Percentiles rank a stretch among this genome's conserved stretches.
Evolutionary conservation across 2,797 vertebrate species (phyloP).

Genomic region (Nothura maculosa): DNA sequence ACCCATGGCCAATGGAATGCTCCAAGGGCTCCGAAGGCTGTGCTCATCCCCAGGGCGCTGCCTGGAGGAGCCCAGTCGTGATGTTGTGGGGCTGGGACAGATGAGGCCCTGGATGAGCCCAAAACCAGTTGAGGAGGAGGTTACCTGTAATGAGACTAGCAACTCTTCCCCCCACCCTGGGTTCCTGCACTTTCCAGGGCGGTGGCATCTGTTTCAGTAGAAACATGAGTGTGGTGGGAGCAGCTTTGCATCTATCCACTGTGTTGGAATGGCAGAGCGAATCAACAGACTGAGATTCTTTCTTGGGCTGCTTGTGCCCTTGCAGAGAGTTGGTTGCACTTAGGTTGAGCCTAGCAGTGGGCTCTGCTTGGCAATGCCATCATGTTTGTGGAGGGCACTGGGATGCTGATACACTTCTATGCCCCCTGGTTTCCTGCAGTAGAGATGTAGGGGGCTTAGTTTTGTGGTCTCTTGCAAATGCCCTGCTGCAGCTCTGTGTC

Average conservation of each 20-base stretch:
- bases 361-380: not conserved
- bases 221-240: not conserved
- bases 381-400: fast-evolving
- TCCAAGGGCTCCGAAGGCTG: not conserved
- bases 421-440: not conserved
- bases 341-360: not conserved
- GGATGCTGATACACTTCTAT: not conserved
- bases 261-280: fast-evolving
- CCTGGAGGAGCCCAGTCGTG: not conserved
- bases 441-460: not conserved
- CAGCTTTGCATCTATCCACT: not conserved
- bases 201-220: not conserved
- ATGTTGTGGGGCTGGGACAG: not conserved
- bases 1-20: not conserved
- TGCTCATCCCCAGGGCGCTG: not conserved
- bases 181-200: not conserved
- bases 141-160: not conserved
- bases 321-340: not conserved
- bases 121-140: not conserved
- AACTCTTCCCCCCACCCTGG: not conserved
- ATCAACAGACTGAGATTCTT: not conserved
- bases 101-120: no score
- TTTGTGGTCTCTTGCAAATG: not conserved
- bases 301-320: not conserved
- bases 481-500: not conserved